Evolutionary conservation across 2,797 vertebrate genomes (phyloP), one percentile per base, ranked within the genome.

Genomic region (Neolamprologus multifasciatus): DNA sequence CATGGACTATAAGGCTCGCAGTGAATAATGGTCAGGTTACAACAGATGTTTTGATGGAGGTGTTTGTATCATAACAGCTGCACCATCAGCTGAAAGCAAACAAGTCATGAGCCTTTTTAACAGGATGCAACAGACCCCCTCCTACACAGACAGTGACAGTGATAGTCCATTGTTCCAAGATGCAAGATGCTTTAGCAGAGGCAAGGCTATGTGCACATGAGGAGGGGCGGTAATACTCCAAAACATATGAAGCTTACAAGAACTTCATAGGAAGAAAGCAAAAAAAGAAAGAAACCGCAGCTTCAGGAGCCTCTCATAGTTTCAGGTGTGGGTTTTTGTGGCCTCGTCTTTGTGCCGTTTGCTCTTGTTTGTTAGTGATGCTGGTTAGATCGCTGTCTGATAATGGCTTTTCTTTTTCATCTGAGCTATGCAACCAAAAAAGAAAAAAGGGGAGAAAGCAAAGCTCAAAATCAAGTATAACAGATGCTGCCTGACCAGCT

Each of bases 81-180:
- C 33, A 40, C 33, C n/a, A 69, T 69, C 38, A 69, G 64, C 13
- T 71, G 38, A 45, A 26, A 69, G 62, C 33, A 67, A 38, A 67
- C 33, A 67, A 67, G 62, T 67, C 62, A 13, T 2, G 13, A 23
- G 13, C 13, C 64, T 69, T 69, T 23, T 69, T 69, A 69, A 71
- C 67, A 71, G 67, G 21, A 71, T 43, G 38, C 38, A 23, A 43
- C n/a, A 71, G 38, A 43, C n/a, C 8, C 36, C 13, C 40, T 26
- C 67, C 38, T 16, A 45, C 67, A 26, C 21, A 26, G 13, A 71
- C 67, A 71, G 67, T 17, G 38, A 2, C n/a, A 69, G 2, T 17
- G 38, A 45, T 10, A 45, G 38, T 71, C 38, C 64, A 23, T 40
- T 71, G 67, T 29, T 71, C 38, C 64, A 69, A 69, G 64, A 43